phyloP scores from a whole-genome alignment of 2,888 invertebrate genomes.

The Apodemia hepburni region DNA sequence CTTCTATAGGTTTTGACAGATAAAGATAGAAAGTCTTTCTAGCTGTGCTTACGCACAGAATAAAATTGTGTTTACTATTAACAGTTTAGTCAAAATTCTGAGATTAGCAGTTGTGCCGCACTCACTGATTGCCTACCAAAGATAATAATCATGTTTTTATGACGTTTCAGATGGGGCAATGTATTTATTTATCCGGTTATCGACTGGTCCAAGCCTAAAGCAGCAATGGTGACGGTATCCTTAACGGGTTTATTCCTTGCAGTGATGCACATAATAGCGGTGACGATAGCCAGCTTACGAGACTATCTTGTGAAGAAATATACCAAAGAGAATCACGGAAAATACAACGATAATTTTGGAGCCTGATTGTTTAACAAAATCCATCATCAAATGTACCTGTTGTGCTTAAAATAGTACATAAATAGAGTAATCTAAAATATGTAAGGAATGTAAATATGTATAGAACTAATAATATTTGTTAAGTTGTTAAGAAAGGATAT shows the following conservation, averaged over 20 bases:
- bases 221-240: slow-evolving; percentile 82
- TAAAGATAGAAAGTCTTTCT: too few relatives aligned
- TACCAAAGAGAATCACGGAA: slow-evolving; percentile 42
- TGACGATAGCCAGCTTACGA: slow-evolving; percentile 77
- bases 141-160: slow-evolving; percentile 17
- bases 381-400: not conserved
- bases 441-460: too few relatives aligned
- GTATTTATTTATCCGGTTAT: slow-evolving; percentile 88
- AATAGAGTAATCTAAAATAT: not conserved
- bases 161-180: slow-evolving; percentile 80
- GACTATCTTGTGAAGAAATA: slow-evolving; percentile 51
- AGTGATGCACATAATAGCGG: slow-evolving; percentile 83
- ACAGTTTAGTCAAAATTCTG: too few relatives aligned
- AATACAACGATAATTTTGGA: slow-evolving; percentile 62
- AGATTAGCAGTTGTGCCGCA: too few relatives aligned
- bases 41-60: too few relatives aligned
- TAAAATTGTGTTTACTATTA: too few relatives aligned
- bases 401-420: not conserved
- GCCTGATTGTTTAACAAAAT: slow-evolving; percentile 34
- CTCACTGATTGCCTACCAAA: not conserved
- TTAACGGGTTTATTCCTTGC: slow-evolving; percentile 84
- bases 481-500: too few relatives aligned
- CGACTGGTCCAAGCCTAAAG: slow-evolving; percentile 87
- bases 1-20: too few relatives aligned
- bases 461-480: too few relatives aligned